Percentiles rank a stretch among this genome's conserved stretches.
phyloP scores from a whole-genome alignment of 2,888 invertebrate genomes.

The Aphodius granarius region DNA sequence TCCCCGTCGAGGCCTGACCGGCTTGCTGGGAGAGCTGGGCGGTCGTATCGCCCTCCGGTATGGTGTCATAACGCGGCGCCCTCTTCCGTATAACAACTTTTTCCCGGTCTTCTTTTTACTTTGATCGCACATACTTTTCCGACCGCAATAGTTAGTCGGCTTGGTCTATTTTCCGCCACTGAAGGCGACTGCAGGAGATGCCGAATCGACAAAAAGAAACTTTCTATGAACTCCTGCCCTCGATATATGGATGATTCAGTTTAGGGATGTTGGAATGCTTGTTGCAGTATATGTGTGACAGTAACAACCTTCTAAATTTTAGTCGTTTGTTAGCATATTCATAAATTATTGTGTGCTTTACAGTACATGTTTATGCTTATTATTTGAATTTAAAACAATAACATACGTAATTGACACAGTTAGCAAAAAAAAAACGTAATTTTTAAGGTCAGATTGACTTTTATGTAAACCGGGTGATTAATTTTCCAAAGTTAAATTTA shows the following conservation, averaged over 20 bases:
- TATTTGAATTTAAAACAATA: too few relatives aligned
- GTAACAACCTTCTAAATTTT: not conserved
- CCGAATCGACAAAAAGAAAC: not conserved
- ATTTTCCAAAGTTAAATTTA: too few relatives aligned
- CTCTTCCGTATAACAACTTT: conserved; percentile 12
- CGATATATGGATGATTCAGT: not conserved
- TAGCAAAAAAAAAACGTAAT: too few relatives aligned
- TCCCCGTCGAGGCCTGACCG: conserved; percentile 1
- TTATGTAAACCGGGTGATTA: too few relatives aligned
- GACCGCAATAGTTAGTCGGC: not conserved
- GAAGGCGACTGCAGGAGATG: not conserved
- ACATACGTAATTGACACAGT: too few relatives aligned
- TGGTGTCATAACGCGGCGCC: conserved; percentile 9
- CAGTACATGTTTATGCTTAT: too few relatives aligned
- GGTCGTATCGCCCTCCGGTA: conserved; percentile 12
- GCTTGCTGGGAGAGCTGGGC: not conserved
- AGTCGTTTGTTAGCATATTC: not conserved
- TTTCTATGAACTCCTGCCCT: not conserved
- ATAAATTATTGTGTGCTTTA: not conserved
- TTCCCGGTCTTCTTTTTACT: conserved; percentile 2
- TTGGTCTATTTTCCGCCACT: not conserved
- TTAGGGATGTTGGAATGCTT: not conserved
- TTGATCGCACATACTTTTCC: conserved; percentile 11
- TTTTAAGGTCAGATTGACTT: too few relatives aligned
- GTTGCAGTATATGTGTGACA: not conserved